Percentiles rank a stretch among this genome's conserved stretches.
phyloP scores from a whole-genome alignment of 2,888 invertebrate species.

The Polia nebulosa region DNA sequence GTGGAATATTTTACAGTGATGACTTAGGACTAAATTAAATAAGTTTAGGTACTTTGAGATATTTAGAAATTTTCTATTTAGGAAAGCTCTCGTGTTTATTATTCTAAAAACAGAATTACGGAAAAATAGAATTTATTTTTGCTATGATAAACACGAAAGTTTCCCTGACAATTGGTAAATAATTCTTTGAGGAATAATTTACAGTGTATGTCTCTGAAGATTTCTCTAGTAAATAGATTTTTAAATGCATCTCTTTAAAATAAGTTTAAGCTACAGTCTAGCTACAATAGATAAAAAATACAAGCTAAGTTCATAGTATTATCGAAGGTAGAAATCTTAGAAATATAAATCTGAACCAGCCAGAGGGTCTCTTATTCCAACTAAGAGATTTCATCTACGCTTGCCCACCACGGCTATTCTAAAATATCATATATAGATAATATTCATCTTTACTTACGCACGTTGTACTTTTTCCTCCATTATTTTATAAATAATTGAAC shows the following conservation, averaged over 20 bases:
- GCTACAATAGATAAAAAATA: conserved; percentile 55
- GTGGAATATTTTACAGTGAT: conserved; percentile 52
- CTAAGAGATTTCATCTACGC: conserved; percentile 46
- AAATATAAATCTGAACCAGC: conserved; percentile 74
- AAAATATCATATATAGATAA: conserved; percentile 41
- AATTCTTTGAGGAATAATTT: conserved; percentile 22
- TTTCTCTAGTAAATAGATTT: conserved; percentile 52
- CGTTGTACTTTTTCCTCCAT: conserved; percentile 45
- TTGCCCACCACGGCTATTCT: conserved; percentile 51
- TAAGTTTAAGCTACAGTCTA: conserved; percentile 52
- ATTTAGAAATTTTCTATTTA: conserved; percentile 13
- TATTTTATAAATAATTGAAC: conserved; percentile 63
- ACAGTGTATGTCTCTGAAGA: conserved; percentile 47
- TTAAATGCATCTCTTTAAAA: conserved; percentile 55
- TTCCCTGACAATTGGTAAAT: neutral
- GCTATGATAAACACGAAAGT: conserved; percentile 20
- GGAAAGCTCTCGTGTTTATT: conserved; percentile 30
- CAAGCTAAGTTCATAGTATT: conserved; percentile 54
- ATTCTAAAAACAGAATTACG: conserved; percentile 29
- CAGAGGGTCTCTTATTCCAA: conserved; percentile 69
- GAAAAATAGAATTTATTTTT: conserved; percentile 32
- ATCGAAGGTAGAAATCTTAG: conserved; percentile 65
- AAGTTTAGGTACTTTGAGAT: conserved; percentile 35
- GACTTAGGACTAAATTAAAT: conserved; percentile 56
- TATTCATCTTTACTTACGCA: conserved; percentile 47